phyloP scores from a whole-genome alignment of 2,888 invertebrate genomes.

The Mellilla xanthometata region DNA sequence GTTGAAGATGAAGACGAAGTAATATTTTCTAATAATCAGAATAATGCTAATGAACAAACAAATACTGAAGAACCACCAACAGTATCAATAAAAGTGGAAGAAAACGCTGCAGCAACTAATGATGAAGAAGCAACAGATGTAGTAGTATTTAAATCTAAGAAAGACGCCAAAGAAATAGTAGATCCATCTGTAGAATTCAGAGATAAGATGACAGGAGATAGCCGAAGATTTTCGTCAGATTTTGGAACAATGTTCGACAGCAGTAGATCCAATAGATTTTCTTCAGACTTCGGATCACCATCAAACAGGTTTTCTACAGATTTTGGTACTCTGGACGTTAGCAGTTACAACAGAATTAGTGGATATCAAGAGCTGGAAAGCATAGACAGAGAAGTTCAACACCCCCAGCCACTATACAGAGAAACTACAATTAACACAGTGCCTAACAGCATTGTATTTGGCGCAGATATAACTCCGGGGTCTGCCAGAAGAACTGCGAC shows the following conservation, averaged over 20 bases:
- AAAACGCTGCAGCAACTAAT: conserved; percentile 39
- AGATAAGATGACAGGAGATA: conserved; percentile 43
- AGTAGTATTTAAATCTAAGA: conserved; percentile 66
- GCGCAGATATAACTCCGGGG: conserved; percentile 62
- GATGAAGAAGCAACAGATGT: conserved; percentile 68
- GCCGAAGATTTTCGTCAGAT: conserved; percentile 52
- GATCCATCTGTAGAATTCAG: conserved; percentile 60
- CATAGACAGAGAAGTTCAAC: conserved; percentile 61
- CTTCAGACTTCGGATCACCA: conserved; percentile 39
- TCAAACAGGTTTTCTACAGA: conserved; percentile 60
- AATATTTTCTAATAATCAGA: conserved; percentile 73
- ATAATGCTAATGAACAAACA: conserved; percentile 17
- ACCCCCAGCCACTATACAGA: conserved; percentile 79
- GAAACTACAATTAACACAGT: conserved; percentile 79
- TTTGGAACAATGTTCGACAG: conserved; percentile 46
- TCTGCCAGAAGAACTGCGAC: conserved; percentile 69
- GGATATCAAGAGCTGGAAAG: conserved; percentile 69
- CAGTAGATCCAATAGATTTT: conserved; percentile 36
- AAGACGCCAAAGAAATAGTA: conserved; percentile 63
- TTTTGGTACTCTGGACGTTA: conserved; percentile 59
- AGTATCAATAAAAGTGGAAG: conserved; percentile 25
- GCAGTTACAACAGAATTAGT: conserved; percentile 48
- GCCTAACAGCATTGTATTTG: conserved; percentile 56
- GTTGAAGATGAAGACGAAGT: conserved; percentile 82
- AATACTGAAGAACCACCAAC: conserved; percentile 22